phyloP scores from a whole-genome alignment of 2,113 vertebrate genomes.

The Tyto alba region DNA sequence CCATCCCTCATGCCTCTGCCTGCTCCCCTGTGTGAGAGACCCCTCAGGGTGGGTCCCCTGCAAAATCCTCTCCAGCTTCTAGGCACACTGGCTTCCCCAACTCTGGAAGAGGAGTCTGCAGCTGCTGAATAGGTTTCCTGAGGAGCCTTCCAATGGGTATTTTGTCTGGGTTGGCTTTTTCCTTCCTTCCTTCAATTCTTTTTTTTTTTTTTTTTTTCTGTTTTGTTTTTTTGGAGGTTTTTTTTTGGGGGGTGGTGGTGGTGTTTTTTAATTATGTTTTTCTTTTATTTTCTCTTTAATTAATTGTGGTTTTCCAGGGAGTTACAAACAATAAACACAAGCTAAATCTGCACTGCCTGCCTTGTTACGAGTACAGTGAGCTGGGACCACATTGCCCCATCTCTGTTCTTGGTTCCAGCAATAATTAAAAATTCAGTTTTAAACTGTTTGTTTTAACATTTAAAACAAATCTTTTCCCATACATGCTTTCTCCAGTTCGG shows the following conservation, averaged over 20 bases:
- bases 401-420: not conserved
- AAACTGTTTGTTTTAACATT: not conserved
- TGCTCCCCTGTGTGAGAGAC: not conserved
- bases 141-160: not conserved
- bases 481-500: not conserved
- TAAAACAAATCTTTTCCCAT: not conserved
- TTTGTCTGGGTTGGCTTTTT: not conserved
- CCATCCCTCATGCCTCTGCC: not conserved
- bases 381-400: not conserved
- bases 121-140: not conserved
- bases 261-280: not conserved
- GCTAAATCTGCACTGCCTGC: not conserved
- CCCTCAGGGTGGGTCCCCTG: not conserved
- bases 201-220: not conserved
- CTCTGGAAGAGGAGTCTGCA: not conserved
- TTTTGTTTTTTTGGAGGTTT: too few relatives aligned
- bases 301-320: not conserved
- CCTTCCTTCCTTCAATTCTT: not conserved
- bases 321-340: not conserved
- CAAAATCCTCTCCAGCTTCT: not conserved
- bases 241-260: not conserved
- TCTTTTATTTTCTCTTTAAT: not conserved
- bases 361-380: not conserved
- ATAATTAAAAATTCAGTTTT: not conserved
- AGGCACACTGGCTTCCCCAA: rapidly evolving